Evolutionary conservation across 2,113 vertebrate species (phyloP).

Genomic region (Dicerorhinus sumatrensis): DNA sequence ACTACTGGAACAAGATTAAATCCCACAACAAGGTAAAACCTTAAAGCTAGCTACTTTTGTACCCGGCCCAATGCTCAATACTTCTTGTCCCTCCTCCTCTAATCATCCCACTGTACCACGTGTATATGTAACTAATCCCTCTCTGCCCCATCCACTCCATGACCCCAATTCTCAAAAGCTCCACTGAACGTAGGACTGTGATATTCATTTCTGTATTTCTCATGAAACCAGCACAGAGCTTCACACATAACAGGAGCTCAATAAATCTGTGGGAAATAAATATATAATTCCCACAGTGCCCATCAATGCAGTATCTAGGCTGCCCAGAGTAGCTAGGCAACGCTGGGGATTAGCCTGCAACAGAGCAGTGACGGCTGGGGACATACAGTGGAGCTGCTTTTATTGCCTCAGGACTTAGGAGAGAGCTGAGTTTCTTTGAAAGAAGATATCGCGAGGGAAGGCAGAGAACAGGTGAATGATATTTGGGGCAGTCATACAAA

Average conservation of each 20-base stretch:
- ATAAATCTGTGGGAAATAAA: constrained; percentile 72
- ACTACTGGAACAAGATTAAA: constrained; percentile 10
- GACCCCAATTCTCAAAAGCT: not conserved
- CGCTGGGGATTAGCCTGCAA: constrained; percentile 54
- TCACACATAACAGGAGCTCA: constrained; percentile 53
- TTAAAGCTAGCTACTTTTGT: not conserved
- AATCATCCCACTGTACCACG: not conserved
- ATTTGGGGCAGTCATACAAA: constrained; percentile 16
- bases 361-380: not conserved
- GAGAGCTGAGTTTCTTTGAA: constrained; percentile 26
- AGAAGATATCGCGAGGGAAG: not conserved
- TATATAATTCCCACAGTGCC: constrained; percentile 60
- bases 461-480: constrained; percentile 21
- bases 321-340: constrained; percentile 73
- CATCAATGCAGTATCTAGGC: constrained; percentile 59
- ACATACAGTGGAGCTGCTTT: not conserved
- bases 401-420: constrained; percentile 36
- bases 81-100: not conserved
- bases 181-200: not conserved
- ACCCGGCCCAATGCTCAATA: not conserved
- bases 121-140: not conserved
- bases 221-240: constrained; percentile 31
- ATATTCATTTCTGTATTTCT: constrained; percentile 44
- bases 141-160: not conserved
- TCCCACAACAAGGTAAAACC: not conserved